Evolutionary conservation across 2,888 invertebrate species (phyloP).

Genomic region (Drosophila setosimentum): DNA sequence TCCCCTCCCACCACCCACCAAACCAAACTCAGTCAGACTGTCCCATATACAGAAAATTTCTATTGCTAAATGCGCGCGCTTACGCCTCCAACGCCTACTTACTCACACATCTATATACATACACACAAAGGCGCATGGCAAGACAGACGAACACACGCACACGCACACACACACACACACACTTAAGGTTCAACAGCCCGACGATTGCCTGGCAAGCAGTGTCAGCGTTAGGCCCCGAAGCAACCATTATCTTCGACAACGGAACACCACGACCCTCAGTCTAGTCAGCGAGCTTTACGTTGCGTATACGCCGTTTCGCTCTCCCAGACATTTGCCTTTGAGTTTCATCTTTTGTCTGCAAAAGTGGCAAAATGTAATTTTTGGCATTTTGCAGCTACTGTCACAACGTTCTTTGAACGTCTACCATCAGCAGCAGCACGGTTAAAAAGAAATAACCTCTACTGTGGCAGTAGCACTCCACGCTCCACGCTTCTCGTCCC

Average conservation of each 20-base stretch:
- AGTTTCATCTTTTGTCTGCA: constrained; percentile 71
- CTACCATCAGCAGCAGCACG: constrained; percentile 27
- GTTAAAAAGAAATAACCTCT: constrained; percentile 24
- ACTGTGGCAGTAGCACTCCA: constrained; percentile 11
- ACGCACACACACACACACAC: constrained; percentile 23
- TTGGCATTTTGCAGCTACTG: constrained; percentile 71
- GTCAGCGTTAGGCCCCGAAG: constrained; percentile 64
- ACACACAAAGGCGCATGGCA: constrained; percentile 35
- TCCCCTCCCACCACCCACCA: background rate
- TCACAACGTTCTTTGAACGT: constrained; percentile 39
- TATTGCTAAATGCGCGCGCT: constrained; percentile 75
- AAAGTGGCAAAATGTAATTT: constrained; percentile 81
- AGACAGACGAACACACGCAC: constrained; percentile 46
- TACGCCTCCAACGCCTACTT: constrained; percentile 54
- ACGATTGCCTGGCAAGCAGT: constrained; percentile 65
- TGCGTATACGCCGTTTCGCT: constrained; percentile 67
- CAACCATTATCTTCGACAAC: constrained; percentile 79
- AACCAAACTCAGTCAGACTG: constrained; percentile 27
- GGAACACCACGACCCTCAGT: constrained; percentile 48
- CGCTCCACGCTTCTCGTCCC: background rate
- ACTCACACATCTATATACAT: constrained; percentile 16
- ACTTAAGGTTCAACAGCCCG: constrained; percentile 78
- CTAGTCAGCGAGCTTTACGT: constrained; percentile 31
- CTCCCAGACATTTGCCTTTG: constrained; percentile 32
- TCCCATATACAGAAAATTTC: constrained; percentile 70